Conservation (phyloP, 2,797 vertebrate species). For the Lates japonicus region DNA sequence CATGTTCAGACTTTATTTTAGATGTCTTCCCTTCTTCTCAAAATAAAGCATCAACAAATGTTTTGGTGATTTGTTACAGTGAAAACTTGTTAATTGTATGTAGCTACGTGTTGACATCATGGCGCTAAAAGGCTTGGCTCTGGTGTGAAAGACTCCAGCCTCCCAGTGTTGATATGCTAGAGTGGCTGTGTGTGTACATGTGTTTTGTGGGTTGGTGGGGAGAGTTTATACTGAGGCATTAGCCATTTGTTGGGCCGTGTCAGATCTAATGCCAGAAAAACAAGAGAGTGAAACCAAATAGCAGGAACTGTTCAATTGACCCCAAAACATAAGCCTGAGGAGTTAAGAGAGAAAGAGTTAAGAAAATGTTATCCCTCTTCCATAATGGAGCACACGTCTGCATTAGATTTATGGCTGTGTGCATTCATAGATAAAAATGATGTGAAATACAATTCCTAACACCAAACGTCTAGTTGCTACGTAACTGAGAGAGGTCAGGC, state of each 20-base stretch:
- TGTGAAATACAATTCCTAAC: slow-evolving; percentile 79
- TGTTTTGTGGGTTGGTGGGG: slow-evolving; percentile 51
- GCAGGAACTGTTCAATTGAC: slow-evolving; percentile 77
- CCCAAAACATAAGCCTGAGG: slow-evolving; percentile 49
- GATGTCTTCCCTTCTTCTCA: slow-evolving; percentile 36
- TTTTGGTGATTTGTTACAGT: slow-evolving; percentile 46
- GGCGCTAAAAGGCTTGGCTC: slow-evolving; percentile 54
- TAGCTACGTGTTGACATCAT: slow-evolving; percentile 54
- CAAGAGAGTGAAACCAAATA: slow-evolving; percentile 68
- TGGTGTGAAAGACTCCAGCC: slow-evolving; percentile 57
- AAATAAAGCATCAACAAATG: slow-evolving; percentile 40
- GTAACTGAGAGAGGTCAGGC: slow-evolving; percentile 83
- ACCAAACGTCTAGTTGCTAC: slow-evolving; percentile 80
- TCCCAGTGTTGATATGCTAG: slow-evolving; percentile 47
- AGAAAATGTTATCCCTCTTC: slow-evolving; percentile 53
- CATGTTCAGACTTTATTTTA: slow-evolving; percentile 27
- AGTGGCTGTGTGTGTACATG: slow-evolving; percentile 52
- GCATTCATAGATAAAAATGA: slow-evolving; percentile 75
- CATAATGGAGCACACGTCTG: slow-evolving; percentile 57
- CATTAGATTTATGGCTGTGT: slow-evolving; percentile 64
- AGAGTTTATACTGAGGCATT: slow-evolving; percentile 53
- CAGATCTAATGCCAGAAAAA: slow-evolving; percentile 70
- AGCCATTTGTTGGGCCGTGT: slow-evolving; percentile 58
- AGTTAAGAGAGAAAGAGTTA: slow-evolving; percentile 41
- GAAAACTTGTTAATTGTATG: slow-evolving; percentile 61